A percentile compares a stretch with the other conserved stretches of the same genome.
Conservation (phyloP, 2,797 vertebrate genomes). For the Knipowitschia caucasica region DNA sequence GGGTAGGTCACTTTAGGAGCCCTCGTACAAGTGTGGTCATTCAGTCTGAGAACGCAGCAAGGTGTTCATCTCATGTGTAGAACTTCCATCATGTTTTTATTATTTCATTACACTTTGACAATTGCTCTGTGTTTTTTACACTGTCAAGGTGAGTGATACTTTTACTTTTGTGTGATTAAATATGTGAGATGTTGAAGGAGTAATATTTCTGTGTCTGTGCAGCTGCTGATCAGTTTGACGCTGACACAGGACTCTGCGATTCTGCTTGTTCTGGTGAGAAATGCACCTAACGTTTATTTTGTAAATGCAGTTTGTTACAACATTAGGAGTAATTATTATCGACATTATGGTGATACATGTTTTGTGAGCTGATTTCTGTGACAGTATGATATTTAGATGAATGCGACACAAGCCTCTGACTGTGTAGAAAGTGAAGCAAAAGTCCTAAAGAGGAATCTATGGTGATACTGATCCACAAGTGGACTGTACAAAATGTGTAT, state of each 20-base stretch:
- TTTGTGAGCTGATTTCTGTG: no score
- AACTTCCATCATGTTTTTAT: slow-evolving; percentile 37
- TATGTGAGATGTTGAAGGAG: not conserved
- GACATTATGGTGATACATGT: no score
- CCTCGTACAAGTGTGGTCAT: slow-evolving; percentile 62
- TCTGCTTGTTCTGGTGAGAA: slow-evolving; percentile 64
- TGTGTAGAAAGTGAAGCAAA: no score
- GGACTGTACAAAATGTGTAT: no score
- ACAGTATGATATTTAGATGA: no score
- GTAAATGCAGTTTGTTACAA: not conserved
- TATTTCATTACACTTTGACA: slow-evolving; percentile 38
- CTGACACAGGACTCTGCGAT: slow-evolving; percentile 51
- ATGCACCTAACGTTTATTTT: not conserved
- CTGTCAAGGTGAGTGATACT: slow-evolving; percentile 53
- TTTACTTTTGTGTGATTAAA: not conserved
- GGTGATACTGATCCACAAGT: no score
- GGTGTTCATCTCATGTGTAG: slow-evolving; percentile 66
- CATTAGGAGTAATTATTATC: not conserved
- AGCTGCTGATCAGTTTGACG: slow-evolving; percentile 44
- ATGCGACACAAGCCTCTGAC: no score
- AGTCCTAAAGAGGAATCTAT: no score
- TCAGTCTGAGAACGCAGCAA: slow-evolving; percentile 66
- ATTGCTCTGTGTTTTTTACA: slow-evolving; percentile 41
- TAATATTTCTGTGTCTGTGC: slow-evolving; percentile 14
- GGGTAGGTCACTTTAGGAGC: slow-evolving; percentile 59